phyloP scores from a whole-genome alignment of 2,888 invertebrate species.

The Byasa hedistus region DNA sequence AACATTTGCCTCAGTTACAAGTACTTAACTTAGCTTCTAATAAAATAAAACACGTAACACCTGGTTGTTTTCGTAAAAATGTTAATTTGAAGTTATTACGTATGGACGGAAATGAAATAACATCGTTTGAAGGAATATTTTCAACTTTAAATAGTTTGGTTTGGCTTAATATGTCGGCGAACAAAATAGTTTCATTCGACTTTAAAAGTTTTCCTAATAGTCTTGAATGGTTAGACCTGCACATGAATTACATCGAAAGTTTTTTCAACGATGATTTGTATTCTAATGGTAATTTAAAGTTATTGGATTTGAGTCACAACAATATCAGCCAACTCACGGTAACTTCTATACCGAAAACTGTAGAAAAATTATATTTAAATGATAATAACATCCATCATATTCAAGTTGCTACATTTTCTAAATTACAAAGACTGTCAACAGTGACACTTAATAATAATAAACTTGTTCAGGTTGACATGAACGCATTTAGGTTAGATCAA shows the following conservation, averaged over 20 bases:
- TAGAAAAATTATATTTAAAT: conserved; percentile 86
- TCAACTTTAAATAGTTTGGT: conserved; percentile 84
- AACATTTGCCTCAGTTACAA: conserved; percentile 85
- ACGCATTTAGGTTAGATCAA: conserved; percentile 84
- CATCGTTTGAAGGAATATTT: conserved; percentile 84
- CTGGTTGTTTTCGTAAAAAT: conserved; percentile 87
- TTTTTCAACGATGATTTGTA: conserved; percentile 78
- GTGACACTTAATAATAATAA: conserved; percentile 88
- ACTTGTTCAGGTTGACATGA: conserved; percentile 85
- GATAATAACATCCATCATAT: conserved; percentile 86
- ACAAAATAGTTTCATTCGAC: conserved; percentile 87
- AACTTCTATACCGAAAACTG: conserved; percentile 85
- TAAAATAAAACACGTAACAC: conserved; percentile 85
- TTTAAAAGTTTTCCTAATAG: conserved; percentile 86
- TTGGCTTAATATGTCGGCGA: conserved; percentile 90
- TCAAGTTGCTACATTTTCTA: conserved; percentile 85
- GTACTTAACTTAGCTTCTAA: conserved; percentile 90
- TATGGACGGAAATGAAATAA: conserved; percentile 89
- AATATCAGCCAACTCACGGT: conserved; percentile 83
- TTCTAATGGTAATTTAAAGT: conserved; percentile 81
- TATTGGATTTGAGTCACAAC: conserved; percentile 87
- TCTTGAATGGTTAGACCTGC: conserved; percentile 89
- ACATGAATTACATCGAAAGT: conserved; percentile 85
- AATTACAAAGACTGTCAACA: conserved; percentile 84
- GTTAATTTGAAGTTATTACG: conserved; percentile 85